These are phyloP conservation scores for Pipistrellus kuhlii DNA, from an alignment of 2,797 vertebrate genomes.

Conservation along the genomic window DNA sequence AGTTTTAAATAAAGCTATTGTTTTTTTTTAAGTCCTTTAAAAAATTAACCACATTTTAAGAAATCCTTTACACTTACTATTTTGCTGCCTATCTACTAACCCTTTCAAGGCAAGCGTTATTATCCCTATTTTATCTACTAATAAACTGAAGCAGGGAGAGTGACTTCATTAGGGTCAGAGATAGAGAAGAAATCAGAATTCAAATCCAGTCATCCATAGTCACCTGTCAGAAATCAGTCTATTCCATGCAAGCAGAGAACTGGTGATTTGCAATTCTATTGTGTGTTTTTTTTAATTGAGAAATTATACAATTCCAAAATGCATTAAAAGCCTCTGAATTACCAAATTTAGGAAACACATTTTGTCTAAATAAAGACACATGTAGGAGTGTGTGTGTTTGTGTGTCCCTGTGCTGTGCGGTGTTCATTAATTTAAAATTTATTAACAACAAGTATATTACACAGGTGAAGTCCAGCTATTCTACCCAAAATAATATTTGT, in stretches of 20 bases:
- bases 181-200: not conserved
- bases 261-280: not conserved
- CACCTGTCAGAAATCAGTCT: not conserved
- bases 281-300: not conserved
- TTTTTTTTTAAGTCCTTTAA: not conserved
- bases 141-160: not conserved
- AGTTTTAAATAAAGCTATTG: not conserved
- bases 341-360: not conserved
- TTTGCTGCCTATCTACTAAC: not conserved
- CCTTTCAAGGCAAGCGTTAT: not conserved
- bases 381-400: not conserved
- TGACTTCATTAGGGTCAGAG: not conserved
- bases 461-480: constrained; percentile 1
- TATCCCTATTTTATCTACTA: not conserved
- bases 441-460: not conserved
- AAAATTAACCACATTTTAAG: not conserved
- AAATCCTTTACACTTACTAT: not conserved
- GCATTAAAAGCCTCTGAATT: not conserved
- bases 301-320: not conserved
- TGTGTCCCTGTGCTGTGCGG: not conserved
- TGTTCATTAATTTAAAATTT: not conserved
- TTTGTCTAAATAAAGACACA: not conserved
- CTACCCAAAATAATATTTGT: not conserved
- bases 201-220: not conserved
- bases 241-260: not conserved